These are phyloP conservation scores for Agrotis segetum DNA, from an alignment of 2,888 invertebrate genomes.

Conservation along the genomic window DNA sequence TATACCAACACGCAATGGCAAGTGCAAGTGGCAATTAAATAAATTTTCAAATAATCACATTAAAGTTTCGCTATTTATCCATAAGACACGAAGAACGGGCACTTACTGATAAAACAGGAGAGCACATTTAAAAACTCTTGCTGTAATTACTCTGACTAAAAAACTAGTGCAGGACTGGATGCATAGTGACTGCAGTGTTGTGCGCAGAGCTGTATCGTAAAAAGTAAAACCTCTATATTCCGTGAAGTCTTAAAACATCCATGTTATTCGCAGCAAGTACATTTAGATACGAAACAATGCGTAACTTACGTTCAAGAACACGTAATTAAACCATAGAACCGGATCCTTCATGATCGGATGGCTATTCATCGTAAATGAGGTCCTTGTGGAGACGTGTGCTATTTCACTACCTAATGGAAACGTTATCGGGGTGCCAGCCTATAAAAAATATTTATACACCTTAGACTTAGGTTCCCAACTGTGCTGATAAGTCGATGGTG, in stretches of 20 bases:
- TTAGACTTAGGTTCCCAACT: slow-evolving; percentile 37
- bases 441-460: slow-evolving; percentile 55
- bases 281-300: slow-evolving; percentile 75
- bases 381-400: slow-evolving; percentile 78
- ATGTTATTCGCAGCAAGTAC: slow-evolving; percentile 68
- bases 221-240: slow-evolving; percentile 62
- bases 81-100: slow-evolving; percentile 6
- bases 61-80: slow-evolving; percentile 14
- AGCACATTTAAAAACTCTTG: slow-evolving; percentile 11
- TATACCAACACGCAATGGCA: slow-evolving; percentile 1
- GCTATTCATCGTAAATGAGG: slow-evolving; percentile 84
- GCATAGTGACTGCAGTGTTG: slow-evolving; percentile 29
- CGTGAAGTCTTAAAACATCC: slow-evolving; percentile 54
- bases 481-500: slow-evolving; percentile 38
- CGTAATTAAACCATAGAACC: slow-evolving; percentile 84
- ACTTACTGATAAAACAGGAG: slow-evolving; percentile 21
- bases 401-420: slow-evolving; percentile 80
- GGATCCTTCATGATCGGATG: slow-evolving; percentile 71
- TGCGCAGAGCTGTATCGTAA: slow-evolving; percentile 38
- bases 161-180: slow-evolving; percentile 23
- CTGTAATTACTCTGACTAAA: slow-evolving; percentile 28
- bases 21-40: slow-evolving; percentile 13
- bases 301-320: slow-evolving; percentile 71
- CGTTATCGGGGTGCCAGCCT: slow-evolving; percentile 72
- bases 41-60: not conserved